Evolutionary conservation across 2,888 invertebrate species (phyloP), one percentile per base, ranked within the genome.

Genomic region (Caenorhabditis sp.): DNA sequence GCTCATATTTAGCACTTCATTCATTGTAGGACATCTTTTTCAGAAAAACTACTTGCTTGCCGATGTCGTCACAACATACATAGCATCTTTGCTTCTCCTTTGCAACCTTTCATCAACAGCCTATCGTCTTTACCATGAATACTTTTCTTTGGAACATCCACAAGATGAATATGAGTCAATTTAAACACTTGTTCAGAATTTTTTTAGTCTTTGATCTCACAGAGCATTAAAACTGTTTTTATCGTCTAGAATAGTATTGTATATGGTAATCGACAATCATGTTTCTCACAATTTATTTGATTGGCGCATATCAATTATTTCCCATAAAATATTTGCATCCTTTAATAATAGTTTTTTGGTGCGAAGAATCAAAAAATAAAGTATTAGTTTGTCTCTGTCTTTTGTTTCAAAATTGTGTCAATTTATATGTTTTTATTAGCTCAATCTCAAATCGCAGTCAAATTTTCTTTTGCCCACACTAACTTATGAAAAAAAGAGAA

Each of bases 141-240:
- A 78, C 61, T 74, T 73, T 53, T 67, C 66, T 61, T 67, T 78
- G 1, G 78, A 78, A 52, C 63, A 70, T 27, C 70, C 71, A n/a
- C 63, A 76, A 50, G 70, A 67, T 36, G 76, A 76, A 20, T 78
- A 78, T 53, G 78, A 78, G 43, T 68, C 71, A 54, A 31, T 78
- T 52, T 77, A 53, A 63, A 27, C 27, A 49, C 21, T 31, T n/a
- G n/a, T 21, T 21, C 53, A 53, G 3, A 23, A 10, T 53, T 23
- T 21, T 21, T 53, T 17, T 53, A 8, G 2, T 8, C 21, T 3
- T 53, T n/a, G 53, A 53, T 53, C 53, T 53, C 53, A n/a, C n/a
- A n/a, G n/a, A n/a, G n/a, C n/a, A n/a, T n/a, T n/a, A n/a, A n/a
- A n/a, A n/a, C n/a, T n/a, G n/a, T n/a, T n/a, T n/a, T n/a, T n/a